Evolutionary conservation across 2,113 vertebrate genomes (phyloP), one percentile per base, ranked within the genome.

Genomic region (Cryptotis parvus): DNA sequence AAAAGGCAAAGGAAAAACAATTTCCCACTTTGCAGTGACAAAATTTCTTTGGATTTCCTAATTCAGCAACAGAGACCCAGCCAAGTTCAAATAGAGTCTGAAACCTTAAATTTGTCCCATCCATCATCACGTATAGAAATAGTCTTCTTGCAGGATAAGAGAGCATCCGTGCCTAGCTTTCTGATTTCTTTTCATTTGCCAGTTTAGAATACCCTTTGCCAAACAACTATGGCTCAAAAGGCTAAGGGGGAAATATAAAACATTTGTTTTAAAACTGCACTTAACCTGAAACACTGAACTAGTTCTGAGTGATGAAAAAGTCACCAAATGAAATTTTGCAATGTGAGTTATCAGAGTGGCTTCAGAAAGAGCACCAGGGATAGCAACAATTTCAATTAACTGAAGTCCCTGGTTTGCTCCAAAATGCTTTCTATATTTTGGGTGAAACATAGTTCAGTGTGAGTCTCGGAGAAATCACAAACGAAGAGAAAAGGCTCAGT

Each of bases 301-400:
- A 68, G 55, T 52, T 58, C 65, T 26, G 29, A 88, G 35, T 26
- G 8, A 55, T 43, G 14, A 0, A 55, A 61, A 49, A 75, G 68
- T 70, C 74, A 76, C 27, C 58, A 45, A 49, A 84, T 43, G 52
- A 43, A 61, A 66, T 9, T 73, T 45, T 35, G 55, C 73, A 68
- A 45, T 3, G 33, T 66, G 80, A 94, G 22, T 93, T 84, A 68
- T 78, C 55, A 88, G 20, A 5, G 20, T 1, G 6, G 39, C 33
- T 77, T 72, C n/a, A 26, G 63, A 77, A 85, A 85, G n/a, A 55
- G 15, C 43, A n/a, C 10, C 11, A 31, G 78, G 33, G 26, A 90
- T 12, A 84, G 63, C 84, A 95, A 22, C 16, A 22, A n/a, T 77
- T 92, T 74, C 33, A n/a, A 33, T 55, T 72, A 33, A 37, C 69